phyloP scores from a whole-genome alignment of 2,113 vertebrate species.

The Probosciger aterrimus region DNA sequence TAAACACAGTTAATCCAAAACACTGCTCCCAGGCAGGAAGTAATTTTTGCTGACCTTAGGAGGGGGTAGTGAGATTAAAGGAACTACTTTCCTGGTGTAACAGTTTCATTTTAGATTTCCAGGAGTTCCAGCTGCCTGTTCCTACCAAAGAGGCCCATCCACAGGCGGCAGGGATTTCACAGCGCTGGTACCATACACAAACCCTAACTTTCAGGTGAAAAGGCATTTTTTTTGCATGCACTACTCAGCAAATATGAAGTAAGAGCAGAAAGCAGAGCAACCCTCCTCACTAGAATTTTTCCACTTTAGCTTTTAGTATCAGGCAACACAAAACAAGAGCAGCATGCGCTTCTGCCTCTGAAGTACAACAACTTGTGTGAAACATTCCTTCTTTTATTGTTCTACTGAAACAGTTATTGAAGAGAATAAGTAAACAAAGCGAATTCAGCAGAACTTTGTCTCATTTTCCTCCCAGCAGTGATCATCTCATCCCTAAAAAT shows the following conservation, averaged over 20 bases:
- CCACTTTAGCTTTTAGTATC: background rate
- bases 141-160: background rate
- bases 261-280: background rate
- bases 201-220: background rate
- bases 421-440: background rate
- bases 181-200: accelerated
- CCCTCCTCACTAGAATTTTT: background rate
- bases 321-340: background rate
- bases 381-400: background rate
- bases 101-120: conserved; percentile 54
- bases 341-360: background rate
- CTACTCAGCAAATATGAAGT: background rate
- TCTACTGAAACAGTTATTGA: background rate
- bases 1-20: background rate
- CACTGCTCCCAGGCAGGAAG: conserved; percentile 34
- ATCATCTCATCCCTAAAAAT: background rate
- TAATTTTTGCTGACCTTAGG: conserved; percentile 44
- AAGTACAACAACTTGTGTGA: background rate
- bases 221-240: background rate
- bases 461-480: background rate
- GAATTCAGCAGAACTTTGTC: background rate
- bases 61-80: conserved; percentile 33
- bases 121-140: conserved; percentile 7
- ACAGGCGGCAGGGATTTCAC: background rate
- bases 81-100: conserved; percentile 47